A percentile compares a stretch with the other conserved stretches of the same genome.
Conservation (phyloP, 2,113 vertebrate species). For the Pelmatolapia mariae region DNA sequence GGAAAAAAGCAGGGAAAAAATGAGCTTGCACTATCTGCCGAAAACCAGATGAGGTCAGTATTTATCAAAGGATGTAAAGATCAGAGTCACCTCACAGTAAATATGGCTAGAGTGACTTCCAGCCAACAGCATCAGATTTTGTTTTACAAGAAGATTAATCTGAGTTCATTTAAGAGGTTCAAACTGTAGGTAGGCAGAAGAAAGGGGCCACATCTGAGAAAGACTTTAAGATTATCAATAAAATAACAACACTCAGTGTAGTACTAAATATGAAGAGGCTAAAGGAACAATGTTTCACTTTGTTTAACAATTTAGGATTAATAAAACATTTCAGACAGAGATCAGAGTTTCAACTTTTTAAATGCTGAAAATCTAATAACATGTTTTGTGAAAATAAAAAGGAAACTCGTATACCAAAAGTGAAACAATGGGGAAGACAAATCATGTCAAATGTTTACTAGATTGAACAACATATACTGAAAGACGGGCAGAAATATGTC, state of each 20-base stretch:
- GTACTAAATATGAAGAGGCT: background rate
- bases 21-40: background rate
- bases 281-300: background rate
- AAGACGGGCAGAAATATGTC: background rate
- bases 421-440: background rate
- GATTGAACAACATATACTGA: background rate
- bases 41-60: background rate
- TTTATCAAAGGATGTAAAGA: background rate
- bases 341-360: background rate
- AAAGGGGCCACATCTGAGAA: background rate
- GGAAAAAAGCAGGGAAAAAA: fast-evolving
- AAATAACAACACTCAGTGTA: background rate
- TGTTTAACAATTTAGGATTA: background rate
- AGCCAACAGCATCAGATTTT: background rate
- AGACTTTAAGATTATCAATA: background rate
- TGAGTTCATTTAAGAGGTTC: background rate
- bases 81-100: background rate
- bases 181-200: background rate
- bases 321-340: background rate
- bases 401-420: background rate
- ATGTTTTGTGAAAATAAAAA: background rate
- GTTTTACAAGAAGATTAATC: background rate
- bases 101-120: background rate
- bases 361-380: background rate
- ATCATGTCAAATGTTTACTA: background rate